Conservation (phyloP, 2,113 vertebrate species). For the Cichladusa arquata region DNA sequence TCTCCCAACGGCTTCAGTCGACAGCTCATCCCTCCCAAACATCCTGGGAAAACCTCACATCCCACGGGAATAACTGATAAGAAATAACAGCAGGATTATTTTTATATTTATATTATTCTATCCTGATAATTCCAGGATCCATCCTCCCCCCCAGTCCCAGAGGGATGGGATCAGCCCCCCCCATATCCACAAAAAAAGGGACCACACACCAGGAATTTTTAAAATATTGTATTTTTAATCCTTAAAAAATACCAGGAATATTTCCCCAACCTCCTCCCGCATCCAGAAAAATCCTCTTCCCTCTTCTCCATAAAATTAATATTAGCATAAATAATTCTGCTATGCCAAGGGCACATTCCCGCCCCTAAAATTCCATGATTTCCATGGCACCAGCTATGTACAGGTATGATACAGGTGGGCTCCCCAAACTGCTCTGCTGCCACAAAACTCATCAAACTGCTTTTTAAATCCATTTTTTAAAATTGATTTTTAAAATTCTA, state of each 20-base stretch:
- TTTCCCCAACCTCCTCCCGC: background rate
- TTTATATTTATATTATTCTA: too few species aligned
- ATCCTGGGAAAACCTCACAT: background rate
- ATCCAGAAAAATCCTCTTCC: background rate
- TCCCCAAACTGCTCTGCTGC: background rate
- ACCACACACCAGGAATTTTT: background rate
- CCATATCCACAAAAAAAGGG: fast-evolving
- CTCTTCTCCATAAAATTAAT: constrained; percentile 55
- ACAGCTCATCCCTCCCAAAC: background rate
- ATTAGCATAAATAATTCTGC: constrained; percentile 74
- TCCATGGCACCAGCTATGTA: constrained; percentile 4
- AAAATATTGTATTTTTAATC: constrained; percentile 47
- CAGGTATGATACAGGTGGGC: constrained; percentile 11
- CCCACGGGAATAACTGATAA: too few species aligned
- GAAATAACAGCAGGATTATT: too few species aligned
- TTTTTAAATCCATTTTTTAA: background rate
- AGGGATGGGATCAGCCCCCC: fast-evolving
- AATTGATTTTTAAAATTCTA: too few species aligned
- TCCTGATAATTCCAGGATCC: fast-evolving
- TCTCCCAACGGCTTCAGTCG: background rate
- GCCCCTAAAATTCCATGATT: background rate
- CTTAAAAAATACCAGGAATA: constrained; percentile 45
- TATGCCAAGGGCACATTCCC: constrained; percentile 27
- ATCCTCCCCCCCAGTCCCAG: fast-evolving
- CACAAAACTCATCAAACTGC: background rate